Evolutionary conservation across 1,140 invertebrate genomes (phyloP).

Genomic region (Drusus annulatus): DNA sequence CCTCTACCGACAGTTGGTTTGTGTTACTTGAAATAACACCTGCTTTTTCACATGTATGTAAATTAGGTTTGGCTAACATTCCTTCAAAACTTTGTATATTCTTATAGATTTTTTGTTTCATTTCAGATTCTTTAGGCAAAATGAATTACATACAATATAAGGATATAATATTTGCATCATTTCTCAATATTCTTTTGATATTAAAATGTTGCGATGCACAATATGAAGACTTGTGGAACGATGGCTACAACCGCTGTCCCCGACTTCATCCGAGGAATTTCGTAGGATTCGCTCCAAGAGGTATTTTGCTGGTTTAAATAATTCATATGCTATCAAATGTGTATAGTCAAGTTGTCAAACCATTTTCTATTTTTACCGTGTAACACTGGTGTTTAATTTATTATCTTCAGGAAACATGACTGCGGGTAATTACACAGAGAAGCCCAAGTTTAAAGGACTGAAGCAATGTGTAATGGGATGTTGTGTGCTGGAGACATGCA

Average conservation of each 20-base stretch:
- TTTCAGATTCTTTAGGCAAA: constrained; percentile 41
- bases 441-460: constrained; percentile 70
- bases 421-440: constrained; percentile 75
- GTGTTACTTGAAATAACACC: constrained; percentile 36
- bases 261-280: constrained; percentile 70
- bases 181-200: constrained; percentile 44
- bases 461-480: constrained; percentile 82
- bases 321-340: neutral
- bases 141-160: constrained; percentile 43
- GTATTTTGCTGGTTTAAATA: constrained; percentile 61
- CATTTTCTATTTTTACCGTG: neutral
- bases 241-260: constrained; percentile 69
- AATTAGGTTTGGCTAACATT: neutral
- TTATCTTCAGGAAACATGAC: constrained; percentile 73
- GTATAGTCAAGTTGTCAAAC: neutral
- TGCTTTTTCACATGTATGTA: constrained; percentile 16
- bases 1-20: neutral
- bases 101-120: neutral
- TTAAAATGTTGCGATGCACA: constrained; percentile 49
- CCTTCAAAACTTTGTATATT: neutral
- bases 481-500: constrained; percentile 78
- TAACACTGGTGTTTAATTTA: neutral
- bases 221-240: constrained; percentile 68
- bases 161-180: constrained; percentile 24
- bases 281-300: constrained; percentile 67